Evolutionary conservation across 1,140 invertebrate genomes (phyloP), one percentile per base, ranked within the genome.

Genomic region (Diorhabda elongata): DNA sequence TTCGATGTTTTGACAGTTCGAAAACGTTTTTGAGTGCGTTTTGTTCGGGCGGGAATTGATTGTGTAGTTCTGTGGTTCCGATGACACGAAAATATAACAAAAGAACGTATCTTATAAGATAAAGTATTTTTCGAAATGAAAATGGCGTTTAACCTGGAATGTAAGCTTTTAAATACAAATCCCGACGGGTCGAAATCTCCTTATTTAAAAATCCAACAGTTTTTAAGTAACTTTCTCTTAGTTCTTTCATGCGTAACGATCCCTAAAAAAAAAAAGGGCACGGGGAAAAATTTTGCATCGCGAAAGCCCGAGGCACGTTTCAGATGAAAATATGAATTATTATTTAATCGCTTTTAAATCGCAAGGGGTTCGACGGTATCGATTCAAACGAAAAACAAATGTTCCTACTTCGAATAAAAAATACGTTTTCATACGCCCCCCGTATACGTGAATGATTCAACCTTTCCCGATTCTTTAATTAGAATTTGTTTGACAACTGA

Each of bases 181-280:
- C 64, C 61, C 64, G 45, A 41, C 42, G 61, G 64, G 44, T 57
- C 62, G 59, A 70, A 62, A 71, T 71, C 67, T 57, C 62, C 64
- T 69, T 64, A 69, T 56, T 52, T 64, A 68, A 69, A 71, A 68
- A 62, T 63, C 62, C 44, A 60, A 61, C 66, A 67, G 59, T 68
- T 68, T 68, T 68, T 68, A 68, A 68, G 58, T 11, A 61, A 68
- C 43, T 68, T 61, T 44, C 66, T 68, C 59, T 68, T 57, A 57
- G 60, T n/a, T 44, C 43, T 43, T 68, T 62, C 66, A 56, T 68
- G 66, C 66, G 61, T 68, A 52, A 52, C 47, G 47, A 52, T 52
- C 47, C 47, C 47, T 52, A 56, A 56, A n/a, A 68, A 11, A 68
- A 11, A 68, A 68, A 44, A 7, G 41, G 66, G 41, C 26, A 58